phyloP scores from a whole-genome alignment of 2,113 vertebrate genomes.

The Polypterus bichir region DNA sequence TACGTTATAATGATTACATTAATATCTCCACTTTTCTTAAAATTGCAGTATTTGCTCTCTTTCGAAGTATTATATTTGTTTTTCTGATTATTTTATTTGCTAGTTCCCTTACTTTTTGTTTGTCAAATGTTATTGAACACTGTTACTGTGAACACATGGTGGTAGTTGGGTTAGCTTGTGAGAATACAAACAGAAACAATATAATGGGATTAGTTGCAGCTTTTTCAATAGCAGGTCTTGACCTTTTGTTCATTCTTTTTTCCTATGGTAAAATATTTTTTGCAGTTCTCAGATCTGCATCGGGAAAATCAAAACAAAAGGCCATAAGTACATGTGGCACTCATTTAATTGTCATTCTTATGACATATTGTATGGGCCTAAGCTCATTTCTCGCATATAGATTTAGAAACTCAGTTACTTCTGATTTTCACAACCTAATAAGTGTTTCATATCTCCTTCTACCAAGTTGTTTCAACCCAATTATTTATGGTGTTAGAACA shows the following conservation, averaged over 20 bases:
- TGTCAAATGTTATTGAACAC: conserved; percentile 7
- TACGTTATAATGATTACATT: conserved; percentile 12
- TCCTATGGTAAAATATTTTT: background rate
- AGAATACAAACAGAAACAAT: conserved; percentile 5
- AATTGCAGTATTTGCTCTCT: background rate
- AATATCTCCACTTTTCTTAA: background rate
- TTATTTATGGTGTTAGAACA: background rate
- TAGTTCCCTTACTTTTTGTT: conserved; percentile 5
- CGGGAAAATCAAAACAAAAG: background rate
- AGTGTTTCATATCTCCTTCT: background rate
- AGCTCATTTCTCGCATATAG: background rate
- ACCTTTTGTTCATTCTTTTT: background rate
- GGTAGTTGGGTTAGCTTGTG: conserved; percentile 10
- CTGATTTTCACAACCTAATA: background rate
- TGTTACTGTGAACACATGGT: conserved; percentile 16
- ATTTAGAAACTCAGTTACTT: background rate
- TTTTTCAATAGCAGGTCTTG: conserved; percentile 1
- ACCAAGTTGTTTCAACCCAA: background rate
- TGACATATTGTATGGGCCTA: background rate
- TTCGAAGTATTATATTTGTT: background rate
- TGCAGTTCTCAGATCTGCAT: background rate
- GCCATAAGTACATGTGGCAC: background rate
- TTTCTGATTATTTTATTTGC: conserved; percentile 5
- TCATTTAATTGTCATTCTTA: background rate
- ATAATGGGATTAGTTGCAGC: background rate